Conservation (phyloP, 2,888 invertebrate species). For the Mesorhabditis sp. region DNA sequence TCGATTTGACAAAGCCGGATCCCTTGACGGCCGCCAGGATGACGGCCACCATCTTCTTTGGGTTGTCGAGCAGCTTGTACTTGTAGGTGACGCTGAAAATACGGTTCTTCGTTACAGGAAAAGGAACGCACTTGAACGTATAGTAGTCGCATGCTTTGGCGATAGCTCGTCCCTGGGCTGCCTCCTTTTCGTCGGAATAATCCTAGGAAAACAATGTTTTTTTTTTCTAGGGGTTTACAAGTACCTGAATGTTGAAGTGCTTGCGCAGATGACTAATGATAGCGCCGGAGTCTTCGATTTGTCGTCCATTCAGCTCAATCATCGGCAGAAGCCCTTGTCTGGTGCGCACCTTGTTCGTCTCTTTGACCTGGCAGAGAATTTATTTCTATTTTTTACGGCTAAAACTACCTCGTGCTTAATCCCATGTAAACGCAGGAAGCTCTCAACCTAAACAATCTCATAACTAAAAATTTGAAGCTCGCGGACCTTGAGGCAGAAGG, state of each 20-base stretch:
- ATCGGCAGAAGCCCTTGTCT: neutral
- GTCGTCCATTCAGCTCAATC: constrained; percentile 5
- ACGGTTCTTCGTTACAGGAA: neutral
- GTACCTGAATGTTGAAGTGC: neutral
- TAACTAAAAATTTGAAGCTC: no score
- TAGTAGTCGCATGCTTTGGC: neutral
- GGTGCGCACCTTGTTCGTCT: neutral
- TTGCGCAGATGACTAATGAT: constrained; percentile 3
- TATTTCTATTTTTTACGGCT: neutral
- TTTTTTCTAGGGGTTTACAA: neutral
- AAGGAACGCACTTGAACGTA: neutral
- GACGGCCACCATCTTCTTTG: neutral
- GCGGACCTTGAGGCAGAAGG: constrained; percentile 4
- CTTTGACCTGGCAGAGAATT: neutral
- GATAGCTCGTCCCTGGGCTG: constrained; percentile 3
- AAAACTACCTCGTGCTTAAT: neutral
- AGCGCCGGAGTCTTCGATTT: neutral
- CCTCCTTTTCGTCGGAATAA: constrained; percentile 5
- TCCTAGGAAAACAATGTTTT: neutral
- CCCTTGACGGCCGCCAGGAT: neutral
- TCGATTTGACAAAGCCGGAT: neutral
- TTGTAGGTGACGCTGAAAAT: constrained; percentile 3
- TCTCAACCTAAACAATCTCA: neutral
- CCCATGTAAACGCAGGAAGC: constrained; percentile 1
- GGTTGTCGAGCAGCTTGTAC: constrained; percentile 1